Base-by-base conservation (phyloP, 1,140 invertebrate genomes). In the Varroa destructor region DNA sequence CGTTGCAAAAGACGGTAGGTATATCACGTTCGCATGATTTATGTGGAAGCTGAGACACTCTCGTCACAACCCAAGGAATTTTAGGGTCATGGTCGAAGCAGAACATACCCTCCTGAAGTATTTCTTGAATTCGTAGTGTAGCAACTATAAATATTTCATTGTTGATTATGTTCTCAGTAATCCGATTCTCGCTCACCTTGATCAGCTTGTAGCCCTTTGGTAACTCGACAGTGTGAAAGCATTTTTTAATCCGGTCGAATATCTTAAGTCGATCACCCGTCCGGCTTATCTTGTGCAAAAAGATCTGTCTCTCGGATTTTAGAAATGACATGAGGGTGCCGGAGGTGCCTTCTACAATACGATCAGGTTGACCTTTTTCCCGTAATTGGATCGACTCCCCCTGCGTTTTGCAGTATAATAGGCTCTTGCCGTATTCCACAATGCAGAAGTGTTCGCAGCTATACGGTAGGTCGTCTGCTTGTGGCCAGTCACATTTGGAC, bases 401-500 rank as follows among this genome's bases (percentile, higher is more conserved):
- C 40, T 67, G 61, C 10, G 12, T 37, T 40, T 67, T 67, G 37
- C 61, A 67, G 37, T 25, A 67, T 12, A 67, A 37, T 8, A 67
- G 40, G 37, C 61, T 67, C 2, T 14, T 37, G 4, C 61, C 61
- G 61, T 67, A 67, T 67, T 67, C 10, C 12, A 67, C 61, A 12
- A 67, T 67, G 37, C 61, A 67, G 61, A 67, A 67, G 8, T 67
- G 61, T 40, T 67, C 61, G 8, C 61, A 67, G 46, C 46, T 67
- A 37, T 67, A 67, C 2, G 61, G 61, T 3, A 67, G 61, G 37
- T 67, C 61, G 12, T 67, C 61, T 36, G 40, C 61, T 12, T 46
- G 61, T 3, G 61, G 61, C 61, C 61, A 67, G 12, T 36, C 14
- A 40, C 61, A 67, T 67, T 67, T 67, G 1, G 61, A 67, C 61